phyloP scores from a whole-genome alignment of 2,888 invertebrate genomes.

The Metalampra italica region DNA sequence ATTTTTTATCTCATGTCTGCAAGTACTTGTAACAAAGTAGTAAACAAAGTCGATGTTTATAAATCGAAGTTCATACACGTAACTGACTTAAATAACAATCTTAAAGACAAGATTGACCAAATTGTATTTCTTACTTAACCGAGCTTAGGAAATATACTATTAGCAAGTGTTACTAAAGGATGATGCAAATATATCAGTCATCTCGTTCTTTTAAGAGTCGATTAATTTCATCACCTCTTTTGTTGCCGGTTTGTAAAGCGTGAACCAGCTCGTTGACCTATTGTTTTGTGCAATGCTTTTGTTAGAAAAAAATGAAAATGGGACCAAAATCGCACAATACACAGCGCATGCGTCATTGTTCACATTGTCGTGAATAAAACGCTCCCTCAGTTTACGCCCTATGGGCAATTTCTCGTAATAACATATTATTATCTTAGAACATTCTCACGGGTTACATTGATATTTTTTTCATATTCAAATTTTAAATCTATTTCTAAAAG shows the following conservation, averaged over 20 bases:
- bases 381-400: constrained; percentile 42
- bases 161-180: not conserved
- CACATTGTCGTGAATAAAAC: constrained; percentile 24
- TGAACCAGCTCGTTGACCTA: constrained; percentile 51
- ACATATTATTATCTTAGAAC: constrained; percentile 33
- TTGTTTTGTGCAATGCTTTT: constrained; percentile 54
- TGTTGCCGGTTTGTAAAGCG: constrained; percentile 53
- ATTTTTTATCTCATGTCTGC: not conserved
- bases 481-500: not conserved
- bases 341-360: constrained; percentile 47
- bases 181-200: constrained; percentile 30
- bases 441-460: constrained; percentile 18
- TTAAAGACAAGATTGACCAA: not conserved
- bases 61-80: not conserved
- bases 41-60: not conserved
- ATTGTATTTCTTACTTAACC: not conserved
- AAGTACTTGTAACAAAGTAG: not conserved
- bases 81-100: too few species aligned
- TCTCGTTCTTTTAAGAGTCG: constrained; percentile 30
- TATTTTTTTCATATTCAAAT: not conserved
- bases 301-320: constrained; percentile 41
- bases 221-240: constrained; percentile 62
- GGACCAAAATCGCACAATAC: constrained; percentile 43
- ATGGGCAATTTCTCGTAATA: constrained; percentile 19
- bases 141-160: not conserved